Percentiles rank a stretch among this genome's conserved stretches.
phyloP scores from a whole-genome alignment of 2,113 vertebrate species.

The Hucho hucho region DNA sequence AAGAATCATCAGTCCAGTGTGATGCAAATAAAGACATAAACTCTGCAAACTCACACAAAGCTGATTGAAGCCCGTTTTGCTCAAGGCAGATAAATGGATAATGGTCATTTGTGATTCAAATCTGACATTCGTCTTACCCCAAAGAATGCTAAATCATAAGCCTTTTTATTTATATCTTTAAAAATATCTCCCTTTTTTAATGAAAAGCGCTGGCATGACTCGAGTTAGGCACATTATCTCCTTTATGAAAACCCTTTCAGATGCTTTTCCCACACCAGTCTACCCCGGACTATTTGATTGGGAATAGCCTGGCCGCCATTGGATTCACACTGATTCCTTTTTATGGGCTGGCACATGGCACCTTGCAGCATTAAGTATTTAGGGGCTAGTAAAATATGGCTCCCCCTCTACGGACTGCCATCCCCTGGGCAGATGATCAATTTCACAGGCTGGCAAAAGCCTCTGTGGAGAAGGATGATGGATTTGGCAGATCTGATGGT shows the following conservation, averaged over 20 bases:
- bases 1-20: slow-evolving; percentile 27
- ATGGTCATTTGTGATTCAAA: slow-evolving; percentile 32
- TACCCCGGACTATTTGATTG: slow-evolving; percentile 45
- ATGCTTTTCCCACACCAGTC: slow-evolving; percentile 40
- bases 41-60: slow-evolving; percentile 11
- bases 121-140: slow-evolving; percentile 18
- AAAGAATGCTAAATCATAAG: slow-evolving; percentile 3
- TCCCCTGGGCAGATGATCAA: slow-evolving; percentile 70
- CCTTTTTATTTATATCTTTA: background rate
- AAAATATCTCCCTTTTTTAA: slow-evolving; percentile 32
- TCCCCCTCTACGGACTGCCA: slow-evolving; percentile 40
- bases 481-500: slow-evolving; percentile 68
- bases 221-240: slow-evolving; percentile 50
- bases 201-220: slow-evolving; percentile 42
- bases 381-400: slow-evolving; percentile 66
- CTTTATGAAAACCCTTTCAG: slow-evolving; percentile 56
- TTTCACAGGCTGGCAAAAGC: slow-evolving; percentile 67
- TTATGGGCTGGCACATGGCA: slow-evolving; percentile 55
- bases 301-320: slow-evolving; percentile 35
- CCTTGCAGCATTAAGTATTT: slow-evolving; percentile 69
- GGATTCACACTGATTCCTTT: slow-evolving; percentile 51
- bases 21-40: slow-evolving; percentile 25
- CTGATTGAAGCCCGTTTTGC: slow-evolving; percentile 27
- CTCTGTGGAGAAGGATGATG: slow-evolving; percentile 63
- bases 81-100: slow-evolving; percentile 26